Evolutionary conservation across 2,113 vertebrate species (phyloP).

Genomic region (Tupaia tana): DNA sequence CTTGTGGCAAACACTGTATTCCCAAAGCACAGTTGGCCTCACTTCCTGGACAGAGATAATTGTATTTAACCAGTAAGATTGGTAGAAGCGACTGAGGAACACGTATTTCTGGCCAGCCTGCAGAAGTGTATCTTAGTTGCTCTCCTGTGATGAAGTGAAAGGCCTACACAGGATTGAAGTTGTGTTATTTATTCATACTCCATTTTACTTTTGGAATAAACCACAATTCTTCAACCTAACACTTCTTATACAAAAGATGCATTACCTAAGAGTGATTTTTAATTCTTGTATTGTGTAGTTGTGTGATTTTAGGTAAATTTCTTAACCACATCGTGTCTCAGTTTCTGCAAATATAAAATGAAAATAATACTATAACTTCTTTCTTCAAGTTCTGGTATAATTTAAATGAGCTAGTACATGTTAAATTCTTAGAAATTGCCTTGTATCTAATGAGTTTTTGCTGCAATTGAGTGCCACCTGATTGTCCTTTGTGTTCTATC

Average conservation of each 20-base stretch:
- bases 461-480: background rate
- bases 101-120: background rate
- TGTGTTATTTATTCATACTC: no score
- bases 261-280: background rate
- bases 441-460: background rate
- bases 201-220: no score
- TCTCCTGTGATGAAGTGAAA: background rate
- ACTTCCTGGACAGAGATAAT: background rate
- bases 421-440: background rate
- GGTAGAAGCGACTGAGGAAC: background rate
- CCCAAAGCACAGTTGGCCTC: background rate
- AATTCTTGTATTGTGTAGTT: background rate
- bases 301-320: background rate
- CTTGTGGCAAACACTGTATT: background rate
- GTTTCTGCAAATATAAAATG: background rate
- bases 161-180: rapidly evolving
- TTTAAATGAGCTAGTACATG: background rate
- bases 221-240: no score
- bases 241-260: no score
- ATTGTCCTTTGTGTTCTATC: background rate
- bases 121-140: background rate
- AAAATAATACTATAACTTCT: background rate
- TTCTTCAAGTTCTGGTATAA: background rate
- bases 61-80: background rate
- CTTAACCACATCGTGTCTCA: background rate